These are phyloP conservation scores for Diuraphis noxia DNA, from an alignment of 1,140 invertebrate genomes.

Conservation along the genomic window DNA sequence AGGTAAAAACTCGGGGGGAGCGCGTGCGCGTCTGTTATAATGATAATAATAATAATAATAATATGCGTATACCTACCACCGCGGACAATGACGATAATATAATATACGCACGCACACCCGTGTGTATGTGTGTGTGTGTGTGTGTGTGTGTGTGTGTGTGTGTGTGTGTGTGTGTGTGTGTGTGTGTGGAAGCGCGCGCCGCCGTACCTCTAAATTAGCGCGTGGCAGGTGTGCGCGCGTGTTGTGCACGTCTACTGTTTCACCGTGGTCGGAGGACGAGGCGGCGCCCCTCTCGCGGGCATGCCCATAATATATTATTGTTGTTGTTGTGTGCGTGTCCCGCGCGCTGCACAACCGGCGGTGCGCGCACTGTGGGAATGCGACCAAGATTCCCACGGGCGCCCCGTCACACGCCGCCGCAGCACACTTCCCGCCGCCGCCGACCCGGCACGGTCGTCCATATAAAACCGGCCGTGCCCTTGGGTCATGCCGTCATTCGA, in stretches of 20 bases:
- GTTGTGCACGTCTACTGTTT: slow-evolving; percentile 11
- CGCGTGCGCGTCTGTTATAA: slow-evolving; percentile 12
- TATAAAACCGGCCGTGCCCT: slow-evolving; percentile 44
- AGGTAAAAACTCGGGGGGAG: not conserved
- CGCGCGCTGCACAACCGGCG: slow-evolving; percentile 19
- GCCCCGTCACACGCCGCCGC: slow-evolving; percentile 37
- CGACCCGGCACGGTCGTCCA: not conserved
- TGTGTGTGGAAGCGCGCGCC: slow-evolving; percentile 30
- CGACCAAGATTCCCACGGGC: slow-evolving; percentile 51
- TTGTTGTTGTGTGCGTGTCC: slow-evolving; percentile 17
- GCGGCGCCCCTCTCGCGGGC: slow-evolving; percentile 27
- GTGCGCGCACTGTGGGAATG: slow-evolving; percentile 46
- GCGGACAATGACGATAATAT: not conserved
- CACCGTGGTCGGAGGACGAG: not conserved
- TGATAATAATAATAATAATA: not conserved
- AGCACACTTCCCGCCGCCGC: not conserved
- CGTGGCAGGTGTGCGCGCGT: slow-evolving; percentile 54
- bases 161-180: not conserved
- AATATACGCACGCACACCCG: not conserved
- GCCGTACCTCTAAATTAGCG: slow-evolving; percentile 50
- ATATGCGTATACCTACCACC: slow-evolving; percentile 3
- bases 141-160: not conserved
- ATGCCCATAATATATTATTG: not conserved
- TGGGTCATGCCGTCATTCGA: slow-evolving; percentile 39
- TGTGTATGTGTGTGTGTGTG: not conserved